These are phyloP conservation scores for Entomobrya multifasciata DNA, from an alignment of 2,888 invertebrate genomes.

Conservation along the genomic window DNA sequence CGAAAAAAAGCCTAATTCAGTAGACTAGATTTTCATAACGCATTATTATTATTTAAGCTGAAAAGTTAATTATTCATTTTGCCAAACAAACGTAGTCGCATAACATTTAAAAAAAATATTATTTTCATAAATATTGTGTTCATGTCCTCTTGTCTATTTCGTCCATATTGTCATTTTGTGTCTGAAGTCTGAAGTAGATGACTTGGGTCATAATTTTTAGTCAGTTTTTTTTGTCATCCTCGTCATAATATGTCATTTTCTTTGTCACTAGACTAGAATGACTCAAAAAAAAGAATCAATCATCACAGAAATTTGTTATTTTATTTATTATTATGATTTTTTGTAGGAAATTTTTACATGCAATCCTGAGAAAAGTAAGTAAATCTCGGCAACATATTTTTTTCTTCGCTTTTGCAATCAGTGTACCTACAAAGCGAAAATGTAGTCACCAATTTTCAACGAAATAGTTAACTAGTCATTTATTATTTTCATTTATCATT, in stretches of 20 bases:
- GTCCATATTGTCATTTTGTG: no score
- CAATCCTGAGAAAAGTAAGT: constrained; percentile 33
- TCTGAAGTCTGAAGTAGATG: no score
- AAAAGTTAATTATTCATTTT: no score
- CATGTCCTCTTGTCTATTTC: not conserved
- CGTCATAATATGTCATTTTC: not conserved
- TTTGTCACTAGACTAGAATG: not conserved
- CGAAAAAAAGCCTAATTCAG: no score
- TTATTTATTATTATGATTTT: constrained; percentile 6
- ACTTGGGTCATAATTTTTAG: no score
- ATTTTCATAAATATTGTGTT: not conserved
- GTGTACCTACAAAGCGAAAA: not conserved
- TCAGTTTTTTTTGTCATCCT: no score
- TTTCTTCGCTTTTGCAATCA: not conserved
- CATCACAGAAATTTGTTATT: no score
- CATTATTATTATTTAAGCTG: no score
- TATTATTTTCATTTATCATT: constrained; percentile 12
- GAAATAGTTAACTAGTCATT: not conserved
- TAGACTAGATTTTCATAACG: no score
- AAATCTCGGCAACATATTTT: not conserved
- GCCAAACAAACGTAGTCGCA: no score
- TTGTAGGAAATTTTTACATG: constrained; percentile 13
- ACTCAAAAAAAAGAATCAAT: no score
- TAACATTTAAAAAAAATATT: not conserved
- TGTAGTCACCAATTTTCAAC: constrained; percentile 27